Evolutionary conservation across 2,888 invertebrate species (phyloP), one percentile per base, ranked within the genome.

Genomic region (Synergus gifuensis): DNA sequence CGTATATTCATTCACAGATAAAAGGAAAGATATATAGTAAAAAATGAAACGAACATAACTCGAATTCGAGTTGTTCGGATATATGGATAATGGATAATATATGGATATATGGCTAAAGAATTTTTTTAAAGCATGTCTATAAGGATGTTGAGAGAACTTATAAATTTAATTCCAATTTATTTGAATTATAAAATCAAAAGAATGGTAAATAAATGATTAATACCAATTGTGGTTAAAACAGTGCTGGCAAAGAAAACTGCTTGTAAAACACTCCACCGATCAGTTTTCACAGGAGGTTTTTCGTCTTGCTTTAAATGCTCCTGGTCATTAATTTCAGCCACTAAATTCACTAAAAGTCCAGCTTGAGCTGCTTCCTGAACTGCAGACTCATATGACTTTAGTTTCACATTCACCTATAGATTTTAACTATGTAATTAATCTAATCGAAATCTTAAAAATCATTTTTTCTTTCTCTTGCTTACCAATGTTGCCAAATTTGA

Each of bases 211-310:
- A 18, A 12, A 44, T 44, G 36, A 18, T 63, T 86, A 92, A 92
- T 93, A 97, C 97, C 98, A 92, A 98, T 98, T 78, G 98, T 98
- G 79, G 98, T 98, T 90, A 98, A 94, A 86, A 98, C 97, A 77
- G 98, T 98, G 44, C 97, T 97, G 16, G 97, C 96, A 91, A 98
- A 98, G 93, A 98, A 98, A 63, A 97, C 96, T 5, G 97, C 96
- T 92, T 97, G 97, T 69, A 97, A 92, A 87, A 96, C 95, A 87
- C 95, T 96, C 97, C 97, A 97, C 89, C 95, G 95, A 85, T 95
- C 94, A 78, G 94, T 88, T 2, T 84, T 82, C 93, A 89, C 94
- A 93, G 82, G 93, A 89, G 78, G 83, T 42, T 85, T 63, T 54
- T 69, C 49, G 16, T 86, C 83, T 5, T 28, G 49, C 5, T 79